Percentiles rank a stretch among this genome's conserved stretches.
These are phyloP conservation scores for Epistrophella euchroma DNA, from an alignment of 2,888 invertebrate species.

Conservation along the genomic window DNA sequence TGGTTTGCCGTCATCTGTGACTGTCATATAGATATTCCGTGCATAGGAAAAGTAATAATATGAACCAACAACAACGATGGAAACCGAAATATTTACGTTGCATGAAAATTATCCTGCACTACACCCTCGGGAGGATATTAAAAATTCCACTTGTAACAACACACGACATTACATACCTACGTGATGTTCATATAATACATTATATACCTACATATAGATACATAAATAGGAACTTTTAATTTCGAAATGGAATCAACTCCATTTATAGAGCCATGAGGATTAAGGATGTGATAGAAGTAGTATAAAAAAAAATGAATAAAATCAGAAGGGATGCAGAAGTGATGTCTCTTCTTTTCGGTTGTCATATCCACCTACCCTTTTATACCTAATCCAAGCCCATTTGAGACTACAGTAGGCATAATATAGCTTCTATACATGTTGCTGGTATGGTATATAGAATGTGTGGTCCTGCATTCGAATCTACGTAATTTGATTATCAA, in stretches of 20 bases:
- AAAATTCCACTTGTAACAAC: conserved; percentile 76
- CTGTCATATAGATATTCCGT: conserved; percentile 61
- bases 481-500: conserved; percentile 71
- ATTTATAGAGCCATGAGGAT: conserved; percentile 21
- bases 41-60: conserved; percentile 48
- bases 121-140: conserved; percentile 68
- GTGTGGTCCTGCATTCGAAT: conserved; percentile 57
- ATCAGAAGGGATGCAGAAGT: conserved; percentile 47
- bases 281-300: conserved; percentile 25
- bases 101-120: conserved; percentile 51
- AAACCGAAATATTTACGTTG: conserved; percentile 62
- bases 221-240: conserved; percentile 68
- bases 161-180: conserved; percentile 13
- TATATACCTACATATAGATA: not conserved
- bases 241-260: conserved; percentile 73
- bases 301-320: conserved; percentile 1
- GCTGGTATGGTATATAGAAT: conserved; percentile 56
- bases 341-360: conserved; percentile 43
- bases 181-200: not conserved
- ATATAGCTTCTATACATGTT: conserved; percentile 21
- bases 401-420: conserved; percentile 14
- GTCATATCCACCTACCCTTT: conserved; percentile 33
- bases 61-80: conserved; percentile 19
- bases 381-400: conserved; percentile 42
- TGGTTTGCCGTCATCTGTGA: conserved; percentile 69